A percentile compares a stretch with the other conserved stretches of the same genome.
Evolutionary conservation across 2,113 vertebrate species (phyloP).

Genomic region (Damaliscus lunatus): DNA sequence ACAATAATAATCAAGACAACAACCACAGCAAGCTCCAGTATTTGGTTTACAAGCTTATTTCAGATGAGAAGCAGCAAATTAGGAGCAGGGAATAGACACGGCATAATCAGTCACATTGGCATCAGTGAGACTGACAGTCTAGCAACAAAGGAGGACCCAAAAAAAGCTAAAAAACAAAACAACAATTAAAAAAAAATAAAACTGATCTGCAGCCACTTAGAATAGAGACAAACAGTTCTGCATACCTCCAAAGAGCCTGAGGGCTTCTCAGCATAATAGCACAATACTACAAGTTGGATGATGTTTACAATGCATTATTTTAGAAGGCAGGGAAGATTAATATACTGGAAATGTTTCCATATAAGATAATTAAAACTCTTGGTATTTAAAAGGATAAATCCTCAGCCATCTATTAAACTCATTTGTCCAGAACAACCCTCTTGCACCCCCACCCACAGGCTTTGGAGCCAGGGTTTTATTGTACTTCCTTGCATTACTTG

Average conservation of each 20-base stretch:
- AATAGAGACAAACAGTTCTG: conserved; percentile 46
- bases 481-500: conserved; percentile 22
- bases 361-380: conserved; percentile 52
- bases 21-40: background rate
- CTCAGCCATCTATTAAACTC: conserved; percentile 57
- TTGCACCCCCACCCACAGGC: background rate
- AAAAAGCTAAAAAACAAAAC: background rate
- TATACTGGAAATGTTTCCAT: conserved; percentile 46
- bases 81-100: background rate
- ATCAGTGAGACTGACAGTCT: background rate
- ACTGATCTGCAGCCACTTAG: conserved; percentile 43
- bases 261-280: background rate
- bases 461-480: conserved; percentile 42
- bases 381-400: conserved; percentile 53
- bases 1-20: background rate
- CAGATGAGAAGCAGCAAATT: conserved; percentile 6
- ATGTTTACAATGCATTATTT: conserved; percentile 44
- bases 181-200: background rate
- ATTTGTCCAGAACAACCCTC: conserved; percentile 40
- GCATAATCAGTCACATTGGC: background rate
- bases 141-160: background rate
- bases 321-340: background rate
- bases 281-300: background rate
- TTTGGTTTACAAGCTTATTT: conserved; percentile 23
- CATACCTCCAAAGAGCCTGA: background rate